Evolutionary conservation across 2,797 vertebrate species (phyloP), one percentile per base, ranked within the genome.

Genomic region (Aratinga solstitialis): DNA sequence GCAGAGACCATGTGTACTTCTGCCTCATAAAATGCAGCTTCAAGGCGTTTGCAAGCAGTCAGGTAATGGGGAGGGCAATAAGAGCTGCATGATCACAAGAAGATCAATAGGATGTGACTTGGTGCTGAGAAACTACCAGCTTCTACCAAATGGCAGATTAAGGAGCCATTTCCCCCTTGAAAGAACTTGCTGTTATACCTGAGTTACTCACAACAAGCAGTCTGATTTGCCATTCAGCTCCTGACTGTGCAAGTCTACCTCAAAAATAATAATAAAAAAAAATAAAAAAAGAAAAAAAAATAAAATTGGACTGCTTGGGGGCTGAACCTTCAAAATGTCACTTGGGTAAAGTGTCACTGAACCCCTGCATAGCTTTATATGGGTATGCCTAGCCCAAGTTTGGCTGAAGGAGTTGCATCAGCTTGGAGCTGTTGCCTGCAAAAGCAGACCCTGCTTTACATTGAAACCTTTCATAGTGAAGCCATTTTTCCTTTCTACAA

Each of bases 101-200:
- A 69, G 76, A 77, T 85, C 8, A 7, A 75, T 72, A 29, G 62
- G 42, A 74, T 68, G 20, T 36, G 72, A 89, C 66, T 73, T 63
- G 59, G 69, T 78, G 53, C 79, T 93, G 82, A 94, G 76, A 87
- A 94, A 86, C 79, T 81, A 82, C 73, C 38, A 45, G 47, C 61
- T 79, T 66, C 67, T 81, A 76, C 87, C 82, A 71, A 93, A 84
- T 68, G 77, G 73, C 83, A 94, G 82, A 91, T 95, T 78, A 88
- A 94, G 66, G 69, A 91, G 47, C 59, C 63, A 63, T 96, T 94
- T 94, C 62, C 43, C 27, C 40, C 43, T 59, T 67, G 69, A 86
- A 94, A 86, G 54, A 48, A 79, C 67, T 84, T 94, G 54, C 16
- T 92, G 89, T 95, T 90, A 66, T 73, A 75, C 42, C 54, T 3